Evolutionary conservation across 2,797 vertebrate species (phyloP), one percentile per base, ranked within the genome.

Genomic region (Chromis chromis): DNA sequence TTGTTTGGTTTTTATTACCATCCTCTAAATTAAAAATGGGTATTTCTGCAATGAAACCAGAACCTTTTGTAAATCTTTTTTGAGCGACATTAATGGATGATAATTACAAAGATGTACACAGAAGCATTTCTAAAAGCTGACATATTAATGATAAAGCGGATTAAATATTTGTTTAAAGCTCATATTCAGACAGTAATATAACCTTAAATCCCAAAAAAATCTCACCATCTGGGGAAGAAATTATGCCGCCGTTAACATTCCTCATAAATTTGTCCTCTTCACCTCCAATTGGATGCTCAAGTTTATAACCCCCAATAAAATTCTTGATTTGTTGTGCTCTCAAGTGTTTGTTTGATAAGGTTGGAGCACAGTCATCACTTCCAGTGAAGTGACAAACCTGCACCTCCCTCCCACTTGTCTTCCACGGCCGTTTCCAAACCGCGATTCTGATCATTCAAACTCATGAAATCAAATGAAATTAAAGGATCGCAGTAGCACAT

Each of bases 281-380:
- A 90, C 88, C 73, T 89, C 85, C 92, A 93, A 91, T 93, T 93
- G 91, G 91, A 94, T 88, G 86, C 87, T 86, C 31, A 65, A 77
- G 91, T 95, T 95, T 95, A 95, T 94, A 92, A 91, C 93, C 87
- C 64, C 84, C 81, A 93, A 92, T 94, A 95, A 95, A 95, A 95
- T 92, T 74, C 81, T 81, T 95, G 94, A 95, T 95, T 95, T 95
- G 94, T 94, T 89, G 94, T 84, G 87, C 89, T 91, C 91, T 93
- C 89, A 90, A 94, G 91, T 90, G 86, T 88, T 89, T 86, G 81
- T 85, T 91, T 94, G 93, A 95, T 95, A 93, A 91, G 89, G 86
- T 78, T 91, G 89, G 83, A 90, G 90, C 88, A 80, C 83, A 89
- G 90, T 91, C 90, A 92, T 90, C 87, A 86, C 76, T 87, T 87